Percentiles rank a stretch among this genome's conserved stretches.
Evolutionary conservation across 2,797 vertebrate species (phyloP).

Genomic region (Mareca penelope): DNA sequence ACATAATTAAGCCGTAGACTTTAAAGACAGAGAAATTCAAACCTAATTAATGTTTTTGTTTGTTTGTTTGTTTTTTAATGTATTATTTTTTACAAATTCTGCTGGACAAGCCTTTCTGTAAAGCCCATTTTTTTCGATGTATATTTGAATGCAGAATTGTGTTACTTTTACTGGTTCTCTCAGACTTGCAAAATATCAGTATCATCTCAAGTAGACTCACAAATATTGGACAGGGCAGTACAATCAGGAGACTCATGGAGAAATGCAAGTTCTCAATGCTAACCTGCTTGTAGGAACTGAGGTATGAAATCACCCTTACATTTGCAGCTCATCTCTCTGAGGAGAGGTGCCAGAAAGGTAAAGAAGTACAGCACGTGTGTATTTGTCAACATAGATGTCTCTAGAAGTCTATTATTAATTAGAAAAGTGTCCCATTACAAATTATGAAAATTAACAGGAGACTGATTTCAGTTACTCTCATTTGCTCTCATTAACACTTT

Average conservation of each 20-base stretch:
- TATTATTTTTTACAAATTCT: background rate
- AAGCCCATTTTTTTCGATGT: background rate
- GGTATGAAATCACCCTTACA: fast-evolving
- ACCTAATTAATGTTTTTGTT: background rate
- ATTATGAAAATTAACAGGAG: slow-evolving; percentile 57
- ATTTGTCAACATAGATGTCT: slow-evolving; percentile 51
- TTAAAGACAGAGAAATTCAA: background rate
- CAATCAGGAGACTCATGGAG: background rate
- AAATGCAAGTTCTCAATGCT: background rate
- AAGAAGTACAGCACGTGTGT: background rate
- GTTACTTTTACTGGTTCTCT: background rate
- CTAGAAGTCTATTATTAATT: slow-evolving; percentile 59
- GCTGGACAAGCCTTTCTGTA: fast-evolving
- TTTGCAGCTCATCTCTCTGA: background rate
- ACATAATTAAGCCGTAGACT: background rate
- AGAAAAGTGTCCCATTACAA: slow-evolving; percentile 42
- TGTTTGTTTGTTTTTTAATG: background rate
- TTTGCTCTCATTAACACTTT: slow-evolving; percentile 54
- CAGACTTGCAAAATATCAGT: background rate
- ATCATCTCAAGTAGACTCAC: background rate
- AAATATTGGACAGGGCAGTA: fast-evolving
- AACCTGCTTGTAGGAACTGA: background rate
- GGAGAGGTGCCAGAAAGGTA: background rate
- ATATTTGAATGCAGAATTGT: background rate
- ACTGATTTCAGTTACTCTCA: slow-evolving; percentile 33